Evolutionary conservation across 2,888 invertebrate genomes (phyloP).

Genomic region (Tipula unca): DNA sequence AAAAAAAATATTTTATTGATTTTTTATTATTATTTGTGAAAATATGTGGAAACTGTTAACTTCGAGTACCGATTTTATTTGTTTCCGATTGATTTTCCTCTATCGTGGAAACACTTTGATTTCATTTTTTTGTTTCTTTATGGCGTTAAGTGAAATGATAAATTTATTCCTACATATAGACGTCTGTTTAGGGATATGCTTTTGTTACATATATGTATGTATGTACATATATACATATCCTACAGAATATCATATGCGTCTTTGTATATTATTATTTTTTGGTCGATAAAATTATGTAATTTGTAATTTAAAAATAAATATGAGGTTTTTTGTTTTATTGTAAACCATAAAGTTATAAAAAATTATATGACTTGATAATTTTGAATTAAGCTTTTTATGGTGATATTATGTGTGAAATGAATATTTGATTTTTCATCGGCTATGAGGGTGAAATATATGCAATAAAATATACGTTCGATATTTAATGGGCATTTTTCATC

Average conservation of each 20-base stretch:
- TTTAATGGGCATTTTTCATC: not conserved
- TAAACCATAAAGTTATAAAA: not conserved
- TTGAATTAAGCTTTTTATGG: not conserved
- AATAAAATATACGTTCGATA: not conserved
- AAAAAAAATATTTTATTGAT: not conserved
- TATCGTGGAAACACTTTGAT: not conserved
- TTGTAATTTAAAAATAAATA: not conserved
- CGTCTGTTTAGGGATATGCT: not conserved
- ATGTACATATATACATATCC: not conserved
- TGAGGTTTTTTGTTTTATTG: not conserved
- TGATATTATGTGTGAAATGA: not conserved
- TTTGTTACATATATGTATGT: not conserved
- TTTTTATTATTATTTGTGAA: not conserved
- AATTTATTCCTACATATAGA: not conserved
- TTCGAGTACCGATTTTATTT: not conserved
- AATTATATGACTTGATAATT: not conserved
- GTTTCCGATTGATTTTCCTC: not conserved
- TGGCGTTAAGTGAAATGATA: not conserved
- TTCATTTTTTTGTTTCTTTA: not conserved
- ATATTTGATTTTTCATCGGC: not conserved
- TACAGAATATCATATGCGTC: not conserved
- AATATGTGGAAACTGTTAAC: not conserved
- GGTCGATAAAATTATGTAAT: conserved; percentile 4
- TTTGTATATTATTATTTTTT: not conserved
- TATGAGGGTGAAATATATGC: not conserved